phyloP scores from a whole-genome alignment of 2,113 vertebrate species.

The Montifringilla adamsi region DNA sequence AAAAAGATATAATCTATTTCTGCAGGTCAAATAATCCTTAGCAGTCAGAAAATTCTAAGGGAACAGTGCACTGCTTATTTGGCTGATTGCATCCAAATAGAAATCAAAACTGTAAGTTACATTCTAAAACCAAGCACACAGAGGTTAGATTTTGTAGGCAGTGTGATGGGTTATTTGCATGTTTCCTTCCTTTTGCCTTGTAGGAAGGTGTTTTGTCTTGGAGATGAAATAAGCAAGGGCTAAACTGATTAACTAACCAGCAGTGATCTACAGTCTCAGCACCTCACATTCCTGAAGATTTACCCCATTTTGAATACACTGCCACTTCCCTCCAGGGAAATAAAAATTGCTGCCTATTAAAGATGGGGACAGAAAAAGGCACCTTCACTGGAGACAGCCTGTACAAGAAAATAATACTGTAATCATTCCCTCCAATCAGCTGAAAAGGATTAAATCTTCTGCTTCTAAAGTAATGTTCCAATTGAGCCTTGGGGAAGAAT shows the following conservation, averaged over 20 bases:
- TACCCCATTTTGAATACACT: slow-evolving; percentile 84
- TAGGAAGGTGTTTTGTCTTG: slow-evolving; percentile 67
- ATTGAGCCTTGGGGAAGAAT: slow-evolving; percentile 90
- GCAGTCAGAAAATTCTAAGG: slow-evolving; percentile 8
- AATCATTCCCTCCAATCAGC: slow-evolving; percentile 92
- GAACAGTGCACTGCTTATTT: slow-evolving; percentile 29
- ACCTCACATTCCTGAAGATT: slow-evolving; percentile 82
- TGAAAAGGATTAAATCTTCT: slow-evolving; percentile 91
- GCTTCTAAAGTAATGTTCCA: slow-evolving; percentile 87
- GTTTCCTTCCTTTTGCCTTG: slow-evolving; percentile 27
- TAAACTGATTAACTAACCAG: slow-evolving; percentile 85
- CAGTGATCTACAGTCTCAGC: slow-evolving; percentile 76
- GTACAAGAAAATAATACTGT: slow-evolving; percentile 88
- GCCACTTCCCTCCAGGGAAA: slow-evolving; percentile 83
- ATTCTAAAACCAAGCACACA: neutral
- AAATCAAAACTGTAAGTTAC: slow-evolving; percentile 35
- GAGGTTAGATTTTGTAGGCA: neutral
- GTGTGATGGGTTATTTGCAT: slow-evolving; percentile 4
- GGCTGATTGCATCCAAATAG: slow-evolving; percentile 27
- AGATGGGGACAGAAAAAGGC: slow-evolving; percentile 87
- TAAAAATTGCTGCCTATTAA: slow-evolving; percentile 88
- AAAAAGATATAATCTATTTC: slow-evolving; percentile 45
- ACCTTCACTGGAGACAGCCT: slow-evolving; percentile 85
- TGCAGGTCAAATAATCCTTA: slow-evolving; percentile 37
- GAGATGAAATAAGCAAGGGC: slow-evolving; percentile 71